Percentiles rank a stretch among this genome's conserved stretches.
Evolutionary conservation across 2,888 invertebrate genomes (phyloP).

Genomic region (Eurytoma adleriae): DNA sequence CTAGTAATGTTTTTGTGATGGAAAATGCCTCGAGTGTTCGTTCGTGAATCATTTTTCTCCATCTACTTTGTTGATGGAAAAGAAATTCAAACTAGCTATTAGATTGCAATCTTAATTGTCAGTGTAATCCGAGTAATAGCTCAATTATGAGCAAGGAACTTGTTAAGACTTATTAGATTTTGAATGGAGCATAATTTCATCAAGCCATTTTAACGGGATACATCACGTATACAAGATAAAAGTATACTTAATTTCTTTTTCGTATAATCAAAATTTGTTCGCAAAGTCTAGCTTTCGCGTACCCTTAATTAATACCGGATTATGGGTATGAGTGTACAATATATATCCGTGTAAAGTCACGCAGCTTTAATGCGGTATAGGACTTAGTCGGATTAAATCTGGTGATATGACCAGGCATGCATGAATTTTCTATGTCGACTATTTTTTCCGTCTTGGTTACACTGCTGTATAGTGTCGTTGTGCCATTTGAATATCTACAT

Average conservation of each 20-base stretch:
- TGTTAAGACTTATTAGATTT: too few species aligned
- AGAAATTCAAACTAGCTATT: too few species aligned
- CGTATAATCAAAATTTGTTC: constrained; percentile 8
- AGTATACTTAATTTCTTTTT: background rate
- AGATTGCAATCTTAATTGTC: too few species aligned
- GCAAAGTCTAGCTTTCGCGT: background rate
- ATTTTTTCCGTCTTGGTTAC: constrained; percentile 35
- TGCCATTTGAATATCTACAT: constrained; percentile 59
- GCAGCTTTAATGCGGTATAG: constrained; percentile 45
- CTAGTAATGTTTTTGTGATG: too few species aligned
- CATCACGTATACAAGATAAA: too few species aligned
- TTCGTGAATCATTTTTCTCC: too few species aligned
- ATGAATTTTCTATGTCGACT: constrained; percentile 55
- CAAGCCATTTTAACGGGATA: too few species aligned
- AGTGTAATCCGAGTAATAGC: too few species aligned
- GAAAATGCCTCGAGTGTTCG: too few species aligned
- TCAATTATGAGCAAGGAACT: too few species aligned
- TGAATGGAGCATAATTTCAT: too few species aligned
- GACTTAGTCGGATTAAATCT: constrained; percentile 53
- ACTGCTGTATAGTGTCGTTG: constrained; percentile 26
- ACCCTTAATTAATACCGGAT: constrained; percentile 49
- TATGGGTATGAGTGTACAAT: constrained; percentile 7
- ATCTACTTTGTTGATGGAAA: too few species aligned
- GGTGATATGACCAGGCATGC: constrained; percentile 46
- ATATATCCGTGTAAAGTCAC: constrained; percentile 46